Evolutionary conservation across 64 coral and sea anemone species (phyloP).

Genomic region (Platygyra sinensis): DNA sequence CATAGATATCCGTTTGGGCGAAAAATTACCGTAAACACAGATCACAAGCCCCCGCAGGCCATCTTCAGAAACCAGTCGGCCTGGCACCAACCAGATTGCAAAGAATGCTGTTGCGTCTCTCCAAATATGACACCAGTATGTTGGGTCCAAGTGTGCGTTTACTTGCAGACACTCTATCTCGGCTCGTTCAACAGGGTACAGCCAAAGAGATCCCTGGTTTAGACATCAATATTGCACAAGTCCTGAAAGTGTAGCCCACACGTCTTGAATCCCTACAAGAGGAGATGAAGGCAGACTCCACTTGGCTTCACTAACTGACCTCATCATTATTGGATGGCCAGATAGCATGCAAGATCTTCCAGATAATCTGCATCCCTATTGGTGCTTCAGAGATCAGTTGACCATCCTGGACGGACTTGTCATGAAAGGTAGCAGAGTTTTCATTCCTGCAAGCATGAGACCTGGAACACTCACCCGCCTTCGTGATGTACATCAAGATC

Average conservation of each 20-base stretch:
- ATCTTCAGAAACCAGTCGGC: conserved; percentile 60
- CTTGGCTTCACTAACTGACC: conserved; percentile 16
- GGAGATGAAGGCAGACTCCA: conserved; percentile 36
- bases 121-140: conserved; percentile 40
- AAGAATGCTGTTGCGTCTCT: conserved; percentile 47
- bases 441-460: conserved; percentile 48
- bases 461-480: conserved; percentile 46
- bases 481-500: conserved; percentile 63
- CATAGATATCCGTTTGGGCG: conserved; percentile 56
- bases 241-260: conserved; percentile 52
- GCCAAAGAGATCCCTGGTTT: conserved; percentile 48
- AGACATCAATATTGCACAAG: conserved; percentile 56
- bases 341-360: conserved; percentile 55
- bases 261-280: conserved; percentile 46
- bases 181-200: conserved; percentile 8
- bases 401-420: conserved; percentile 54
- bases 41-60: conserved; percentile 46
- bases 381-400: conserved; percentile 61
- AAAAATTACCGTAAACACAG: conserved; percentile 30
- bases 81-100: conserved; percentile 50
- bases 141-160: conserved; percentile 50
- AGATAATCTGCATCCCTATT: conserved; percentile 46
- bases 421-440: conserved; percentile 75
- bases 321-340: conserved; percentile 67
- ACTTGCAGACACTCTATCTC: conserved; percentile 52